Conservation (phyloP, 2,113 vertebrate genomes). For the Oncorhynchus kisutch region DNA sequence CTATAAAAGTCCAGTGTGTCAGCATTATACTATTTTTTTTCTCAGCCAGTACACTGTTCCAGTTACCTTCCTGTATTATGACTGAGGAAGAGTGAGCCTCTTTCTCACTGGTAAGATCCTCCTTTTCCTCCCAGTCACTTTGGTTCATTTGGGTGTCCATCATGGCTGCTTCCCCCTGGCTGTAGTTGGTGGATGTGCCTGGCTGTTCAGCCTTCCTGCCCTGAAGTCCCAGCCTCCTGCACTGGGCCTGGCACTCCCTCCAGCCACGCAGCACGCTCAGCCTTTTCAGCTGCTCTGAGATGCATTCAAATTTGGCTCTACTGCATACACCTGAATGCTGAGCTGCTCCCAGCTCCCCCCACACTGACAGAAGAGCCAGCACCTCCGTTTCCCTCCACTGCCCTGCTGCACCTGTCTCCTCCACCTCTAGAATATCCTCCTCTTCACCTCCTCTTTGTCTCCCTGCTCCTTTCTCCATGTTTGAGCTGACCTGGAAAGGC, state of each 20-base stretch:
- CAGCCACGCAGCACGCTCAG: constrained; percentile 83
- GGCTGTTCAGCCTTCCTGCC: constrained; percentile 71
- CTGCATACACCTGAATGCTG: constrained; percentile 82
- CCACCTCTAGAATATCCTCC: constrained; percentile 58
- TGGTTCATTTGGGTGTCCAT: constrained; percentile 58
- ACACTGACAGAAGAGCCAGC: constrained; percentile 84
- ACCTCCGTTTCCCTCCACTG: constrained; percentile 78
- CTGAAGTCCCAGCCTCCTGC: constrained; percentile 86
- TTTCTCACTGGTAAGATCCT: constrained; percentile 47
- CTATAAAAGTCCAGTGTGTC: background rate
- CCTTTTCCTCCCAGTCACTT: constrained; percentile 61
- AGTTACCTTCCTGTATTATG: constrained; percentile 72
- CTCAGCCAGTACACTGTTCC: too few relatives aligned
- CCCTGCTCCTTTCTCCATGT: constrained; percentile 85
- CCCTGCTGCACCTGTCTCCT: constrained; percentile 48
- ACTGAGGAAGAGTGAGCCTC: constrained; percentile 51
- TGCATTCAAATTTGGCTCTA: constrained; percentile 86
- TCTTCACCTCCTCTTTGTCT: constrained; percentile 71
- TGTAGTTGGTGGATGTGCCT: constrained; percentile 78
- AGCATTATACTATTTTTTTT: background rate
- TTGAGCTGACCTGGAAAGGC: constrained; percentile 92
- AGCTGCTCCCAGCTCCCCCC: constrained; percentile 83
- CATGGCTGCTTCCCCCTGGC: constrained; percentile 73
- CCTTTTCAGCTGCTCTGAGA: constrained; percentile 85
- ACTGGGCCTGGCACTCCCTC: constrained; percentile 86